phyloP scores from a whole-genome alignment of 2,797 vertebrate genomes.

The Sebastes melanostomus region DNA sequence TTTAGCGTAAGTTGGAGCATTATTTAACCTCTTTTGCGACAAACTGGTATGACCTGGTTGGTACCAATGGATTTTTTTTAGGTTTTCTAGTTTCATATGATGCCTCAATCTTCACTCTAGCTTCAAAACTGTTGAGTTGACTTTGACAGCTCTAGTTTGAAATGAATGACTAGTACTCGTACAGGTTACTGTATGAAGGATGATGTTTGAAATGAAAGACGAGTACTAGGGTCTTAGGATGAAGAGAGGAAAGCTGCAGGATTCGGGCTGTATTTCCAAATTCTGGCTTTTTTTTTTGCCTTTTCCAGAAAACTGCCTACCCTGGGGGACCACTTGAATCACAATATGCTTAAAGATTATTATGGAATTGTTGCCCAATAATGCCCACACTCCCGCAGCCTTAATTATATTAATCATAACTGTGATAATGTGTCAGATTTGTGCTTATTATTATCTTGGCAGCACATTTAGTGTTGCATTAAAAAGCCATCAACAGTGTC shows the following conservation, averaged over 20 bases:
- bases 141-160: no score
- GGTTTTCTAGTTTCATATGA: no score
- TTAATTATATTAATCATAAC: background rate
- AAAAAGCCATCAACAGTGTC: background rate
- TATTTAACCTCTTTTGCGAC: no score
- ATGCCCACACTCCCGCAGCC: background rate
- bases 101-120: no score
- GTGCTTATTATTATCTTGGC: background rate
- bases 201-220: no score
- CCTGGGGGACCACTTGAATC: background rate
- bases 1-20: no score
- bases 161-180: no score
- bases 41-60: no score
- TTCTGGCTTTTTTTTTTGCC: background rate
- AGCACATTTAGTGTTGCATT: background rate
- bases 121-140: no score
- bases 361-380: background rate
- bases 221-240: rapidly evolving
- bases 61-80: no score
- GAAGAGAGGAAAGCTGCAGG: background rate
- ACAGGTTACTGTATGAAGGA: no score
- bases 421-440: background rate
- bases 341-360: background rate
- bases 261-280: background rate
- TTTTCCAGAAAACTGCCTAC: background rate